These are phyloP conservation scores for Eriocheir sinensis DNA, from an alignment of 1,140 invertebrate species.

Conservation along the genomic window DNA sequence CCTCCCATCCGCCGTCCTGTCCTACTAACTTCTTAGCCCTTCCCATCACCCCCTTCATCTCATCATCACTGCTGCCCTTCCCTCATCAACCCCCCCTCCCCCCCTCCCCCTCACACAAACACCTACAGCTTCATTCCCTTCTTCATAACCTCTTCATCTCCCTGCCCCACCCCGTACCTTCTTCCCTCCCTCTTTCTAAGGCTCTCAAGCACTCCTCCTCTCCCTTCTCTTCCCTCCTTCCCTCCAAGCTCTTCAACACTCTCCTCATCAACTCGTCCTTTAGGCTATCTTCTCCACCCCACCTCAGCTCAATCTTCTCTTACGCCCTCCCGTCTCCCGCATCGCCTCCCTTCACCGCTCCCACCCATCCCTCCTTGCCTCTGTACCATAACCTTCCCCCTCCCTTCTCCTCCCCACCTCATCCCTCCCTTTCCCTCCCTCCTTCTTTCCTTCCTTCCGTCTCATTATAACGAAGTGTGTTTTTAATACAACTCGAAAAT, in stretches of 20 bases:
- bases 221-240: not conserved
- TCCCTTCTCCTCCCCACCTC: not conserved
- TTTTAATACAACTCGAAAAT: conserved; percentile 27
- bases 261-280: conserved; percentile 10
- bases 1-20: not conserved
- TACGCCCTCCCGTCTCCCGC: no score
- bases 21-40: not conserved
- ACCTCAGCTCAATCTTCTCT: no score
- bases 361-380: not conserved
- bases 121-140: not conserved
- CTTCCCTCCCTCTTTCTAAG: no score
- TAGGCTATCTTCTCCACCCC: no score
- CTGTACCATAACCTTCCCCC: not conserved
- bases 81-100: not conserved
- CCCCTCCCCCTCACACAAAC: not conserved
- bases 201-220: no score
- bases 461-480: conserved; percentile 3
- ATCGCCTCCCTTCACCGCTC: not conserved
- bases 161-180: no score
- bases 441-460: not conserved
- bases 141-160: not conserved
- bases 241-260: not conserved
- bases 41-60: not conserved
- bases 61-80: no score
- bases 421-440: not conserved